These are phyloP conservation scores for Heliopora coerulea DNA, from an alignment of 92 coral and sea anemone species.

Conservation along the genomic window DNA sequence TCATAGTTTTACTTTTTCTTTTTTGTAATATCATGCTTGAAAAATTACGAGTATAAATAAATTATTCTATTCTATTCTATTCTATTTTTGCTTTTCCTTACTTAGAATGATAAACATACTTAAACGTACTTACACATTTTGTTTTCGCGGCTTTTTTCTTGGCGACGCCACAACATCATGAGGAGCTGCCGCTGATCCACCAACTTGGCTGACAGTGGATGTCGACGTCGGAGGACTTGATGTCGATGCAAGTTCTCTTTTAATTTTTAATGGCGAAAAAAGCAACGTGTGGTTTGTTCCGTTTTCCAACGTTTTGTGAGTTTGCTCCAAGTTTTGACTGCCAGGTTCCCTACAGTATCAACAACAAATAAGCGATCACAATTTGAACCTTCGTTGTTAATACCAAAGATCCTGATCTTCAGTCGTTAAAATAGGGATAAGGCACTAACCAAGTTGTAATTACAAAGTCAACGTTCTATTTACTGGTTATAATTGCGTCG, in stretches of 20 bases:
- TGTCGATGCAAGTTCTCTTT: slow-evolving; percentile 66
- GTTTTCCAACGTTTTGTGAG: slow-evolving; percentile 43
- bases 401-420: too few relatives aligned
- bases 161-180: slow-evolving; percentile 84
- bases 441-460: too few relatives aligned
- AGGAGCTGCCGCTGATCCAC: slow-evolving; percentile 53
- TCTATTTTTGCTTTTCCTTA: too few relatives aligned
- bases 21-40: too few relatives aligned
- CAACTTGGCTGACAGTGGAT: slow-evolving; percentile 53
- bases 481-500: too few relatives aligned
- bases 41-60: too few relatives aligned
- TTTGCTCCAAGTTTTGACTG: slow-evolving; percentile 68
- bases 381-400: too few relatives aligned
- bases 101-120: too few relatives aligned
- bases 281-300: slow-evolving; percentile 41
- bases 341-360: slow-evolving; percentile 69
- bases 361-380: background rate
- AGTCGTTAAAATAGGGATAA: too few relatives aligned
- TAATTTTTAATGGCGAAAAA: slow-evolving; percentile 63
- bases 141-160: slow-evolving; percentile 94
- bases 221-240: slow-evolving; percentile 55
- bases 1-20: too few relatives aligned
- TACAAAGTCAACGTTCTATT: too few relatives aligned
- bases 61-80: too few relatives aligned
- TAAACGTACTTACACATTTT: slow-evolving; percentile 90